Evolutionary conservation across 2,888 invertebrate species (phyloP).

Genomic region (Euphydryas editha): DNA sequence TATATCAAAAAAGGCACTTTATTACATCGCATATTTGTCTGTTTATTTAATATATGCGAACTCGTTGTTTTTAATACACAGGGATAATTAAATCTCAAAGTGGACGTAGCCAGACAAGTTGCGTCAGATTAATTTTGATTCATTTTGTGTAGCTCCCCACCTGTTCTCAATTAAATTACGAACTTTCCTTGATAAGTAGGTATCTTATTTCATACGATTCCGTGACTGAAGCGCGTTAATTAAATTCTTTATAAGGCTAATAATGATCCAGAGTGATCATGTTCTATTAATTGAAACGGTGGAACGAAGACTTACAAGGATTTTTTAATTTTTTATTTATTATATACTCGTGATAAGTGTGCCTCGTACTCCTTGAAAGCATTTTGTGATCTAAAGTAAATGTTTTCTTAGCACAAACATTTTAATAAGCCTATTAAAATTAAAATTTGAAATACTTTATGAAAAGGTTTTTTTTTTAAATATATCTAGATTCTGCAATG

Average conservation of each 20-base stretch:
- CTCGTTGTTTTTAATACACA: background rate
- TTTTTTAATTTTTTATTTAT: slow-evolving; percentile 15
- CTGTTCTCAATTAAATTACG: slow-evolving; percentile 78
- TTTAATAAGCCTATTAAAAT: background rate
- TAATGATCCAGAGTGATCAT: slow-evolving; percentile 32
- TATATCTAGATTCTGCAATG: background rate
- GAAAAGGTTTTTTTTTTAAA: background rate
- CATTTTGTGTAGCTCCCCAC: slow-evolving; percentile 73
- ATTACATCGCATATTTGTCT: background rate
- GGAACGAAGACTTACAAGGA: slow-evolving; percentile 22
- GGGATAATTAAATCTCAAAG: slow-evolving; percentile 21
- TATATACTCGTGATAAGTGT: slow-evolving; percentile 16
- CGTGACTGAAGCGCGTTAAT: slow-evolving; percentile 57
- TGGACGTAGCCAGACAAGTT: slow-evolving; percentile 60
- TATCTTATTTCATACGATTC: slow-evolving; percentile 72
- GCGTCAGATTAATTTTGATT: slow-evolving; percentile 78
- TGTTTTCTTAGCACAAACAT: background rate
- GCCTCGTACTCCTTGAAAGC: background rate
- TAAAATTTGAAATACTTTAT: background rate
- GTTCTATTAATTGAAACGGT: slow-evolving; percentile 31
- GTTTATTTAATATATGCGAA: background rate
- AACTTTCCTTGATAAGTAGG: slow-evolving; percentile 68
- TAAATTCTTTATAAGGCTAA: slow-evolving; percentile 61
- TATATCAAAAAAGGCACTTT: background rate
- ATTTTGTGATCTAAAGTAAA: background rate